Conservation (phyloP, 1,140 invertebrate species). For the Microplitis mediator region DNA sequence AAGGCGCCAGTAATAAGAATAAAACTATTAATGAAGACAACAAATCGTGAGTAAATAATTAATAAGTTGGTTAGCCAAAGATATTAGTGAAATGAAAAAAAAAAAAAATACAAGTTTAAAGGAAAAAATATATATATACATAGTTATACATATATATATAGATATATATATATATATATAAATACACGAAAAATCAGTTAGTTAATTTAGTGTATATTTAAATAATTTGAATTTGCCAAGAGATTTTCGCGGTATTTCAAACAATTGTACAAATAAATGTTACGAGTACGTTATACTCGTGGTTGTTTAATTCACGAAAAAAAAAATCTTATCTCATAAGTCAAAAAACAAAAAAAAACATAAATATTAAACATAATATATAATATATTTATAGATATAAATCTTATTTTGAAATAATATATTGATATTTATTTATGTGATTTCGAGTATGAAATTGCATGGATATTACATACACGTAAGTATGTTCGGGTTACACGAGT, state of each 20-base stretch:
- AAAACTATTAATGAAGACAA: slow-evolving; percentile 17
- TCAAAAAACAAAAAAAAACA: slow-evolving; percentile 5
- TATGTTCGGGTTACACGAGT: slow-evolving; percentile 19
- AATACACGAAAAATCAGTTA: not conserved
- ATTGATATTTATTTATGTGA: slow-evolving; percentile 29
- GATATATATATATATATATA: not conserved
- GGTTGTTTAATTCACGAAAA: slow-evolving; percentile 2
- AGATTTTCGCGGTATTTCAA: not conserved
- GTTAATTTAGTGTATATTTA: not conserved
- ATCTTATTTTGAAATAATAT: slow-evolving; percentile 11
- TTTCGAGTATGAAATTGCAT: slow-evolving; percentile 13
- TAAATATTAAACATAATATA: slow-evolving; percentile 1
- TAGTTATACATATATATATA: no score
- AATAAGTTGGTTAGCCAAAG: slow-evolving; percentile 29
- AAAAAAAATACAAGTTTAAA: not conserved
- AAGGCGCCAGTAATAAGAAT: slow-evolving; percentile 11
- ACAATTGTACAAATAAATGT: slow-evolving; percentile 20
- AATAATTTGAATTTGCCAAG: not conserved
- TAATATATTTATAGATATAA: slow-evolving; percentile 15
- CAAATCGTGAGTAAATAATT: slow-evolving; percentile 20
- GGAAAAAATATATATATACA: slow-evolving; percentile 6
- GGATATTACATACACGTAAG: slow-evolving; percentile 10
- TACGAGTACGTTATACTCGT: not conserved
- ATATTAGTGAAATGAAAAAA: slow-evolving; percentile 25
- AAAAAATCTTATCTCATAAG: not conserved